Base-by-base conservation (phyloP, 2,888 invertebrate species). In the Corbicula japonica region DNA sequence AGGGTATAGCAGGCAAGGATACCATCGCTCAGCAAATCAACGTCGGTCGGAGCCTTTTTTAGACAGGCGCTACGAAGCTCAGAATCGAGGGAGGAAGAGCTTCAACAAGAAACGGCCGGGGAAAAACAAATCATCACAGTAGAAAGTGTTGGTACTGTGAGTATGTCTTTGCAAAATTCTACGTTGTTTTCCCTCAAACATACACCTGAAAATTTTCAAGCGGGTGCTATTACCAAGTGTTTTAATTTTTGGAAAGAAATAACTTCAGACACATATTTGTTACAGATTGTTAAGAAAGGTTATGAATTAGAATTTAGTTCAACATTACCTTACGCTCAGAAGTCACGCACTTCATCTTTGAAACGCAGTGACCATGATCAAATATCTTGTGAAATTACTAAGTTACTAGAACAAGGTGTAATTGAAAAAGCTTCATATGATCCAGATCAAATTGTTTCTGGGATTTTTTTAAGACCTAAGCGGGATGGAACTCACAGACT, bases 401-500 rank as follows among this genome's bases (percentile, higher is more conserved):
- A 69, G 48, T 48, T 69, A 23, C n/a, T 46, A 5, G 26, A 58
- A 23, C 58, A 44, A 23, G 46, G 46, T 1, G 46, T 60, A 18
- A 56, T 69, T 8, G 50, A 21, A 18, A n/a, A 32, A 34, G 38
- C 60, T 15, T 18, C 32, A 34, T 48, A 60, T 34, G 48, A 69
- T 26, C 3, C 6, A 2, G 48, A 28, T n/a, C 28, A 69, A n/a
- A 30, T 50, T 60, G 38, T 81, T 28, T 81, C 78, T 28, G 44
- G 60, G 35, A 66, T 76, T 60, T 81, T 80, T 54, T 32, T 76
- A 2, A 61, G 44, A 50, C 56, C 74, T n/a, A 81, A 81, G 56
- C 26, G n/a, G 15, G 75, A 78, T 71, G 77, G 77, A 8, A 54
- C 74, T 35, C 32, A 71, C 26, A 34, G 77, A 34, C 30, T 81